Percentiles rank a stretch among this genome's conserved stretches.
Conservation (phyloP, 1,140 invertebrate species). For the Formica exsecta region DNA sequence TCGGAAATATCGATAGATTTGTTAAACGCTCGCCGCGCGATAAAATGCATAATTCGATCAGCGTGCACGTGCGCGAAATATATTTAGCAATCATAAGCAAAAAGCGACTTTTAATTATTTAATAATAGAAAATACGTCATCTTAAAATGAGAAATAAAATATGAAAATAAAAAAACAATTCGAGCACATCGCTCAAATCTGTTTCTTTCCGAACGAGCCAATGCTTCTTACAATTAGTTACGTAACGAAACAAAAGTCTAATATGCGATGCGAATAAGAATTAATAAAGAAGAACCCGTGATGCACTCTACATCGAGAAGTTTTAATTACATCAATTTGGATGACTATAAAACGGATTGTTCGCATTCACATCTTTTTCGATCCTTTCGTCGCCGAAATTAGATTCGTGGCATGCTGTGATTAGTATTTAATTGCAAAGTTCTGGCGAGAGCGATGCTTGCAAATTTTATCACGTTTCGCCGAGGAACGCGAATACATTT, state of each 20-base stretch:
- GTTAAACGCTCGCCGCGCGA: conserved; percentile 24
- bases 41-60: conserved; percentile 50
- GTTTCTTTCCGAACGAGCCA: background rate
- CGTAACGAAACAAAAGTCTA: background rate
- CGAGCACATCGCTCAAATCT: background rate
- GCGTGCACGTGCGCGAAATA: conserved; percentile 6
- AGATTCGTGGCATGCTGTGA: conserved; percentile 46
- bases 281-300: background rate
- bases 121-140: background rate
- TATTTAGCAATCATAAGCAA: background rate
- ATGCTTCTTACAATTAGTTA: background rate
- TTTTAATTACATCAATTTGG: conserved; percentile 32
- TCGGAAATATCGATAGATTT: conserved; percentile 60
- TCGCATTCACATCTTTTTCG: conserved; percentile 37
- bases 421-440: conserved; percentile 65
- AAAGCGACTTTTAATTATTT: background rate
- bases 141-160: conserved; percentile 5
- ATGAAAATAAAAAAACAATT: background rate
- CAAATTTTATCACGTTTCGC: conserved; percentile 62
- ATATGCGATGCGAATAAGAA: background rate
- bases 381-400: conserved; percentile 47
- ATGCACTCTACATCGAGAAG: background rate
- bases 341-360: background rate
- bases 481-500: conserved; percentile 59
- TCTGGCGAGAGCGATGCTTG: conserved; percentile 54